These are phyloP conservation scores for Crotalus horridus DNA, from an alignment of 2,113 vertebrate genomes.

Conservation along the genomic window DNA sequence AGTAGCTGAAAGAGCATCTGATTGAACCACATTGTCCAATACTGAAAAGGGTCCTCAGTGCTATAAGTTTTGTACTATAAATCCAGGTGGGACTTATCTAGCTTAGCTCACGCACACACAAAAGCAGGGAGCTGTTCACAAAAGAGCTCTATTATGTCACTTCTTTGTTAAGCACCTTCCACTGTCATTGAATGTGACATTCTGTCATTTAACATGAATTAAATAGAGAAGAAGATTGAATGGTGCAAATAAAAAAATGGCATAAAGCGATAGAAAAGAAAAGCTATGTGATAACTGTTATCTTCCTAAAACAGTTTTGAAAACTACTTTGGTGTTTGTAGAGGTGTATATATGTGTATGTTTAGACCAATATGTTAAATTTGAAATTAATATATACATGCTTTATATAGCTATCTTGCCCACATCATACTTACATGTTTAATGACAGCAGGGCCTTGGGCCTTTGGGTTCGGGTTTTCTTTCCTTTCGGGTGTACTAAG, in stretches of 20 bases:
- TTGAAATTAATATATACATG: not conserved
- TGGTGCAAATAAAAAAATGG: conserved; percentile 14
- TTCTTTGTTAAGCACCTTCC: conserved; percentile 33
- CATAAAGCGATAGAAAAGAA: conserved; percentile 21
- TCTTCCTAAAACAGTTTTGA: not conserved
- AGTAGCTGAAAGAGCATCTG: conserved; percentile 3
- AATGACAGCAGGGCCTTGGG: no score
- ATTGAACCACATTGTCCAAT: not conserved
- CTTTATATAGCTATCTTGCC: not conserved
- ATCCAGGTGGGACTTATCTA: conserved; percentile 17
- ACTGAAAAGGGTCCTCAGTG: not conserved
- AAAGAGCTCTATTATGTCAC: not conserved
- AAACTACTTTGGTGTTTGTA: not conserved
- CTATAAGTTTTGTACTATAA: not conserved
- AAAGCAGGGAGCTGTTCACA: conserved; percentile 1
- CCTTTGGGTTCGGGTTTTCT: no score
- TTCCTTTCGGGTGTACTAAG: no score
- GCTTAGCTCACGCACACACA: conserved; percentile 15
- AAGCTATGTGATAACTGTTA: not conserved
- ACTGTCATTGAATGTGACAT: conserved; percentile 19
- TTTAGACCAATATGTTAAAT: not conserved
- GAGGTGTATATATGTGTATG: not conserved
- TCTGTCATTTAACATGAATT: conserved; percentile 41
- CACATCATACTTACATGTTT: not conserved
- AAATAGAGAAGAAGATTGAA: not conserved